These are phyloP conservation scores for Menura novaehollandiae DNA, from an alignment of 2,113 vertebrate genomes.

Conservation along the genomic window DNA sequence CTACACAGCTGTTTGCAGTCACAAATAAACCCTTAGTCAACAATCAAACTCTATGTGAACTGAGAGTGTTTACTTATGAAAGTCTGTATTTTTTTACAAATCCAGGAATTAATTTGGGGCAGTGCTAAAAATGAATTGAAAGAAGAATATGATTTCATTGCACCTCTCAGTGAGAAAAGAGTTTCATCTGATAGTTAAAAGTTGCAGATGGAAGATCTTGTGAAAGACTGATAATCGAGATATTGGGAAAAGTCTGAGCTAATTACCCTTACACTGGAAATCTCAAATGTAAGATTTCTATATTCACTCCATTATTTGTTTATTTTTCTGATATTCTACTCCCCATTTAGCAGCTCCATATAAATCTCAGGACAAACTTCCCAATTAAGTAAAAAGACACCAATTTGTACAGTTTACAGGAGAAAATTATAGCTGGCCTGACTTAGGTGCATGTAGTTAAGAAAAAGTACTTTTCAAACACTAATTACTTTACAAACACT, in stretches of 20 bases:
- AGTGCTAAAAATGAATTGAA: background rate
- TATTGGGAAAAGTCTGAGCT: background rate
- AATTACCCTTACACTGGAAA: background rate
- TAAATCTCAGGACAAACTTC: background rate
- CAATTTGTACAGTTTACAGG: background rate
- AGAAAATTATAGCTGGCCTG: background rate
- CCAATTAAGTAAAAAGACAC: background rate
- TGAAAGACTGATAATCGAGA: background rate
- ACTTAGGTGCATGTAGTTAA: background rate
- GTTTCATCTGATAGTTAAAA: background rate
- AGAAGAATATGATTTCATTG: background rate
- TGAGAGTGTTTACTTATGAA: background rate
- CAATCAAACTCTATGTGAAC: background rate
- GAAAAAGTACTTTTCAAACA: background rate
- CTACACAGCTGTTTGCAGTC: background rate
- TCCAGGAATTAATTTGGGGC: background rate
- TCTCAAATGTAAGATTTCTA: background rate
- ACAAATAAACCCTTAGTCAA: background rate
- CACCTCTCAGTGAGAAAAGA: background rate
- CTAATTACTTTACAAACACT: background rate
- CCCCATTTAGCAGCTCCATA: background rate
- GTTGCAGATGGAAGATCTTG: background rate
- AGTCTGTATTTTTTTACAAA: background rate
- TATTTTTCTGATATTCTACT: background rate
- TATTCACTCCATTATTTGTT: background rate